phyloP scores from a whole-genome alignment of 2,888 invertebrate species.

The Parnassius apollo region DNA sequence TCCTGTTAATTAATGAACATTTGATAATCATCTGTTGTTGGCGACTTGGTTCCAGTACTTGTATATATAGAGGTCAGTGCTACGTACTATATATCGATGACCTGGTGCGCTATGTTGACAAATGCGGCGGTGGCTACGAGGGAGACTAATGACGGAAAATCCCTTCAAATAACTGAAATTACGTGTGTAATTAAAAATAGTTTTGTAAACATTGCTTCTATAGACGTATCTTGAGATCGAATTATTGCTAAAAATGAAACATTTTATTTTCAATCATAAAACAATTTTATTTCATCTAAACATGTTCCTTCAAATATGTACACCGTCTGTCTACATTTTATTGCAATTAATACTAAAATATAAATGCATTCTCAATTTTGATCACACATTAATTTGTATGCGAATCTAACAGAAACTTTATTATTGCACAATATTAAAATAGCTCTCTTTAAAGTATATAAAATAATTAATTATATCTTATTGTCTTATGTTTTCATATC shows the following conservation, averaged over 20 bases:
- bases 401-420: constrained; percentile 26
- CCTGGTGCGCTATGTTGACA: too few species aligned
- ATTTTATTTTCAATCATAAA: constrained; percentile 43
- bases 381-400: constrained; percentile 43
- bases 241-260: constrained; percentile 14
- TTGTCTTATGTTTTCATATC: neutral
- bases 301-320: constrained; percentile 55
- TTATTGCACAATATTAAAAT: constrained; percentile 13
- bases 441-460: neutral
- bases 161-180: too few species aligned
- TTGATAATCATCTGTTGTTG: too few species aligned
- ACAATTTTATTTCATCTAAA: constrained; percentile 55
- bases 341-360: constrained; percentile 30
- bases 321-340: constrained; percentile 43
- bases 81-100: too few species aligned
- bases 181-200: too few species aligned
- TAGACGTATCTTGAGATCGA: neutral
- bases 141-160: too few species aligned
- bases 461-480: neutral
- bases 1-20: too few species aligned
- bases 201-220: too few species aligned
- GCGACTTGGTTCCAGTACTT: too few species aligned
- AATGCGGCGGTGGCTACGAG: too few species aligned
- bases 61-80: too few species aligned
- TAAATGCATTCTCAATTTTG: constrained; percentile 65